These are phyloP conservation scores for Lysandra bellargus DNA, from an alignment of 2,888 invertebrate species.

Conservation along the genomic window DNA sequence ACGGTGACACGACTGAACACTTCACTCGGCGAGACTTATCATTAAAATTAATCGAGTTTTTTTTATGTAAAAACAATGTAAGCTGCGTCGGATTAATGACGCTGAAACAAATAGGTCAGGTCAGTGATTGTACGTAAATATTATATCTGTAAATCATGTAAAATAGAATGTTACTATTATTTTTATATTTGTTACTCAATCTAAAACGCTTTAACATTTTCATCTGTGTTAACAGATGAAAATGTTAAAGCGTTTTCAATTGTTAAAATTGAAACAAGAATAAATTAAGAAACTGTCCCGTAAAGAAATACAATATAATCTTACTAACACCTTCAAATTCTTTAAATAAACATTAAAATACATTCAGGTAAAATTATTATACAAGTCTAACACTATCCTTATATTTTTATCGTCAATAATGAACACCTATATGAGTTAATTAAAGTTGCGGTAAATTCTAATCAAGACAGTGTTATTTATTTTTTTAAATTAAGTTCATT, in stretches of 20 bases:
- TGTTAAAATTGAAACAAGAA: too few species aligned
- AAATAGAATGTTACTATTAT: too few species aligned
- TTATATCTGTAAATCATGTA: background rate
- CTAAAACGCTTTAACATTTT: too few species aligned
- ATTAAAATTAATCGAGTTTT: slow-evolving; percentile 41
- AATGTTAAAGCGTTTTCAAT: too few species aligned
- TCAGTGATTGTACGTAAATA: background rate
- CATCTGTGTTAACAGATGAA: too few species aligned
- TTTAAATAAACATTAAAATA: background rate
- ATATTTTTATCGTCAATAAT: background rate
- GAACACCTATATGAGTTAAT: slow-evolving; percentile 9
- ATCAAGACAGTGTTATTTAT: slow-evolving; percentile 23
- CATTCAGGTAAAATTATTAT: background rate
- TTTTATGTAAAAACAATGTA: slow-evolving; percentile 31
- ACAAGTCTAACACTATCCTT: background rate
- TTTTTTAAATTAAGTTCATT: slow-evolving; percentile 24
- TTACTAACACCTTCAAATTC: too few species aligned
- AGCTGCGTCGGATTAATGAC: background rate
- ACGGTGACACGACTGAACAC: slow-evolving; percentile 38
- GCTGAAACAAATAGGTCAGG: background rate
- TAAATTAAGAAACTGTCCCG: too few species aligned
- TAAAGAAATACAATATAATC: too few species aligned
- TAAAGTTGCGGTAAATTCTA: slow-evolving; percentile 17
- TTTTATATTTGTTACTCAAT: too few species aligned
- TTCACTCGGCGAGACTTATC: slow-evolving; percentile 40